Evolutionary conservation across 2,113 vertebrate species (phyloP).

Genomic region (Bufo gargarizans): DNA sequence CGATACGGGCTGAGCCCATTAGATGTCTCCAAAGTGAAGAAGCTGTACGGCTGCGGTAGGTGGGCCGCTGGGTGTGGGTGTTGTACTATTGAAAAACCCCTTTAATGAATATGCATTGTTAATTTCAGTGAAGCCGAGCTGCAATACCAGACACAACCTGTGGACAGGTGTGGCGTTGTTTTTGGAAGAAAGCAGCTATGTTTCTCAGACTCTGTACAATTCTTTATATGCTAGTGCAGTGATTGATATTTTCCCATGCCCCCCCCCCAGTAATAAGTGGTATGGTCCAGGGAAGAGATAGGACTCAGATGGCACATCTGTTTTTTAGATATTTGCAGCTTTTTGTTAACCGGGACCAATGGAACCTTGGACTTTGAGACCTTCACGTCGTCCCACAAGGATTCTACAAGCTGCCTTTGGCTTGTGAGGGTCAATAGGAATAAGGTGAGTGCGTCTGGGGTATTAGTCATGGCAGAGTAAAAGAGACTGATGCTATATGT

Average conservation of each 20-base stretch:
- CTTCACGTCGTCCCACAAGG: neutral
- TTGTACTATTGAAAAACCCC: too few relatives aligned
- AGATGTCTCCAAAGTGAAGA: conserved; percentile 81
- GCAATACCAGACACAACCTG: too few relatives aligned
- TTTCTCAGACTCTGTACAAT: too few relatives aligned
- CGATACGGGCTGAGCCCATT: conserved; percentile 76
- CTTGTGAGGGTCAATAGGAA: conserved; percentile 50
- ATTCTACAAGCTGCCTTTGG: conserved; percentile 33
- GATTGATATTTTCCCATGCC: neutral
- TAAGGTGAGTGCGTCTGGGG: neutral
- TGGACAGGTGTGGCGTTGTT: too few relatives aligned
- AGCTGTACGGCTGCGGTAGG: conserved; percentile 79
- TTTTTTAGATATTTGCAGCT: conserved; percentile 38
- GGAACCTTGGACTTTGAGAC: conserved; percentile 28
- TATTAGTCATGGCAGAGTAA: neutral
- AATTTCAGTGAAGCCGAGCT: too few relatives aligned
- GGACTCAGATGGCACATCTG: neutral
- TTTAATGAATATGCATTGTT: too few relatives aligned
- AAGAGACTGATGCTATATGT: too few relatives aligned
- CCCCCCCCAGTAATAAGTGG: neutral
- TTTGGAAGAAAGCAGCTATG: neutral
- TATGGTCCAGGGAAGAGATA: neutral
- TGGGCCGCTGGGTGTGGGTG: too few relatives aligned
- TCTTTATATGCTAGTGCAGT: neutral
- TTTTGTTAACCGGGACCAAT: conserved; percentile 14